Percentiles rank a stretch among this genome's conserved stretches.
phyloP scores from a whole-genome alignment of 2,888 invertebrate genomes.

The Axea sp. region DNA sequence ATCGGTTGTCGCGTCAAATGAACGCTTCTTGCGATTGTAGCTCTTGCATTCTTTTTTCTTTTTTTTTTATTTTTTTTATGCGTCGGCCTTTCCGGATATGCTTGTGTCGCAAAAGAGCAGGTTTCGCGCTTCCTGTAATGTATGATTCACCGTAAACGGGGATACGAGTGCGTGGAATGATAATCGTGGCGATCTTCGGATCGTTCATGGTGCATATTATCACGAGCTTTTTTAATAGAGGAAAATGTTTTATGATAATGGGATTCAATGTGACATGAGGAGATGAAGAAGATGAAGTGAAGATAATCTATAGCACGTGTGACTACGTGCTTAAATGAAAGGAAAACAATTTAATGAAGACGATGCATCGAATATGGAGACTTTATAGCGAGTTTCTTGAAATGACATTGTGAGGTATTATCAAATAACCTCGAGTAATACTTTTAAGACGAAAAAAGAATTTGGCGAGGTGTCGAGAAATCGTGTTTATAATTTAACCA shows the following conservation, averaged over 20 bases:
- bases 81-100: slow-evolving; percentile 23
- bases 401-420: too few species aligned
- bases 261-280: slow-evolving; percentile 1
- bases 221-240: slow-evolving; percentile 7
- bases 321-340: too few species aligned
- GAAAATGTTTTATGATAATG: slow-evolving; percentile 2
- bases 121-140: slow-evolving; percentile 53
- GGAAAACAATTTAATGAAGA: too few species aligned
- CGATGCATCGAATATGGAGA: too few species aligned
- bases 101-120: slow-evolving; percentile 46
- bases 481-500: too few species aligned
- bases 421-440: too few species aligned
- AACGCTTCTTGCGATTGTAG: slow-evolving; percentile 33
- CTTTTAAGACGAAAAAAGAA: too few species aligned
- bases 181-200: slow-evolving; percentile 15
- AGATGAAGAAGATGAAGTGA: background rate
- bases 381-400: too few species aligned
- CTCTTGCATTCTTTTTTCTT: background rate
- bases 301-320: too few species aligned
- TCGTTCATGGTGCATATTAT: slow-evolving; percentile 14
- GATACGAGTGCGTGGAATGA: slow-evolving; percentile 32
- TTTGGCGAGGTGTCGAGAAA: too few species aligned
- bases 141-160: slow-evolving; percentile 39
- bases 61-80: slow-evolving; percentile 1
- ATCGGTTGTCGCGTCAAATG: slow-evolving; percentile 49